Evolutionary conservation across 2,797 vertebrate genomes (phyloP).

Genomic region (Parauchenoglanis ngamensis): DNA sequence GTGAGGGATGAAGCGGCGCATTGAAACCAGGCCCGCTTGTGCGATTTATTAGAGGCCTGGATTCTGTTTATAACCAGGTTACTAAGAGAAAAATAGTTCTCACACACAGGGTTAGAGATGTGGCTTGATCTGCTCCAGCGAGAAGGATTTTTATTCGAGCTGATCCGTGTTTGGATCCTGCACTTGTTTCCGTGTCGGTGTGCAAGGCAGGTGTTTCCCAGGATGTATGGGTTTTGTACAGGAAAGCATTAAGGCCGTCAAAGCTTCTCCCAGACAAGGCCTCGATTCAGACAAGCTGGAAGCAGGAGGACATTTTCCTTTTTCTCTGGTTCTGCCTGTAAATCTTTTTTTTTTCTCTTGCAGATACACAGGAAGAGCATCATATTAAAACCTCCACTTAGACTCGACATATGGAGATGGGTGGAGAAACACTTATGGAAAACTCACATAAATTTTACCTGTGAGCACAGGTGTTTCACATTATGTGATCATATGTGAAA

Average conservation of each 20-base stretch:
- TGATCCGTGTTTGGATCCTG: conserved; percentile 50
- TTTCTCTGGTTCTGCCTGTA: neutral
- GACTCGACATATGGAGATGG: neutral
- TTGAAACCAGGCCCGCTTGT: conserved; percentile 44
- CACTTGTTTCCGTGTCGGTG: conserved; percentile 50
- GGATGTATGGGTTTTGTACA: conserved; percentile 26
- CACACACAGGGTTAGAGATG: conserved; percentile 41
- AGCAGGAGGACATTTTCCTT: neutral
- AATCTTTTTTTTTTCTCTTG: neutral
- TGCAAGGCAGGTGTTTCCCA: conserved; percentile 46
- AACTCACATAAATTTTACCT: neutral
- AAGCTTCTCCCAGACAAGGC: conserved; percentile 38
- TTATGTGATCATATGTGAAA: neutral
- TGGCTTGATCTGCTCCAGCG: conserved; percentile 48
- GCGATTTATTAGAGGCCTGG: conserved; percentile 49
- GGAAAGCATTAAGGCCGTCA: conserved; percentile 30
- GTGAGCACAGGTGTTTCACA: neutral
- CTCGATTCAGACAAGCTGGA: conserved; percentile 14
- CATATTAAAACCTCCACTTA: neutral
- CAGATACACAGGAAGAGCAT: neutral
- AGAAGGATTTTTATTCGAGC: conserved; percentile 42
- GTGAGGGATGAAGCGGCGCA: conserved; percentile 29
- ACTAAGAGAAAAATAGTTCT: conserved; percentile 50
- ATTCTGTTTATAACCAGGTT: conserved; percentile 59
- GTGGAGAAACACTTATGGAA: neutral